Percentiles rank a stretch among this genome's conserved stretches.
phyloP scores from a whole-genome alignment of 2,113 vertebrate genomes.

The Noctilio leporinus region DNA sequence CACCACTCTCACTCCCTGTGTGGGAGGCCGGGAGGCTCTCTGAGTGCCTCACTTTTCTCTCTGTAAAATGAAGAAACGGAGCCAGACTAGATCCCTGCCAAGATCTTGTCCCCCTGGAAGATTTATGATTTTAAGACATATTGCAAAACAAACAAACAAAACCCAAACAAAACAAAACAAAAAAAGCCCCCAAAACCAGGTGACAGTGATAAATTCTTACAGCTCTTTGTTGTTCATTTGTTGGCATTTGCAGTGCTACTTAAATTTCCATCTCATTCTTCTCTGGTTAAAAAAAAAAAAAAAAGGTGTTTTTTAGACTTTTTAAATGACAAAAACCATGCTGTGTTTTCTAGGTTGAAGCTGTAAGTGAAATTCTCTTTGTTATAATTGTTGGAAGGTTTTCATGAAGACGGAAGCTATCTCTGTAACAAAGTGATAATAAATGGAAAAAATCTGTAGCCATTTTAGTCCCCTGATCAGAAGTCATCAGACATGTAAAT shows the following conservation, averaged over 20 bases:
- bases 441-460: background rate
- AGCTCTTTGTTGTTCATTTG: background rate
- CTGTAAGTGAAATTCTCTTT: background rate
- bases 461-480: background rate
- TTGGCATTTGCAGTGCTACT: background rate
- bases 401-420: background rate
- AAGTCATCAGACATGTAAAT: background rate
- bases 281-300: background rate
- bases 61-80: background rate
- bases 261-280: background rate
- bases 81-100: background rate
- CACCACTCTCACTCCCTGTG: background rate
- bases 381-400: background rate
- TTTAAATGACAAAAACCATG: background rate
- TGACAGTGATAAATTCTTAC: background rate
- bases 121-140: background rate
- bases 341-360: background rate
- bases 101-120: background rate
- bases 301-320: background rate
- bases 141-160: background rate
- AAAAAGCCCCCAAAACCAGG: too few relatives aligned
- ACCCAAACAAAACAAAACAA: too few relatives aligned
- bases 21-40: constrained; percentile 48
- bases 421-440: background rate
- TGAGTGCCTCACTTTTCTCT: background rate